These are phyloP conservation scores for Hipparchia sbordonii DNA, from an alignment of 2,888 invertebrate species.

Conservation along the genomic window DNA sequence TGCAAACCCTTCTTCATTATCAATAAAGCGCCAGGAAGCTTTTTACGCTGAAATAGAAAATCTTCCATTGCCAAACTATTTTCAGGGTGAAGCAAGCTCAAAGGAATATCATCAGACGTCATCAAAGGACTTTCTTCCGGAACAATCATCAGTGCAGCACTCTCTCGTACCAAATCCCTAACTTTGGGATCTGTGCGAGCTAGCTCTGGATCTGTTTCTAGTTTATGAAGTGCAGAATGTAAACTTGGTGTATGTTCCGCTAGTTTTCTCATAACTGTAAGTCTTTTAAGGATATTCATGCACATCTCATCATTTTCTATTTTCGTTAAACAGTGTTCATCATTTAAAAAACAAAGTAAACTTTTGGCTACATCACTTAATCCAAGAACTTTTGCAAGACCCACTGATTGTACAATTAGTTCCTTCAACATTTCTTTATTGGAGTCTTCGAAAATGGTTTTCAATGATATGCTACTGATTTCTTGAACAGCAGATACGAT, in stretches of 20 bases:
- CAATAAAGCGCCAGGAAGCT: constrained; percentile 84
- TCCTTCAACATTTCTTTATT: constrained; percentile 71
- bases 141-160: constrained; percentile 87
- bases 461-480: constrained; percentile 83
- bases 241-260: constrained; percentile 86
- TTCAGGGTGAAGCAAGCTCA: constrained; percentile 85
- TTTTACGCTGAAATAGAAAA: constrained; percentile 84
- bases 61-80: constrained; percentile 91
- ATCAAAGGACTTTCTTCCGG: constrained; percentile 84
- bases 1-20: constrained; percentile 89
- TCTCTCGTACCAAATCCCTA: constrained; percentile 87
- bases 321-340: constrained; percentile 81
- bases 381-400: constrained; percentile 87
- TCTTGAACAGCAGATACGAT: constrained; percentile 86
- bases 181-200: constrained; percentile 87
- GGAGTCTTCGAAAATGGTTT: constrained; percentile 78
- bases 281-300: constrained; percentile 86
- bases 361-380: constrained; percentile 84
- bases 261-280: constrained; percentile 87
- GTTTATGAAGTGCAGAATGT: constrained; percentile 83
- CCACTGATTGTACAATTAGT: constrained; percentile 85
- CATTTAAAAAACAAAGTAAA: constrained; percentile 77
- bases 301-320: constrained; percentile 83
- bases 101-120: constrained; percentile 88
- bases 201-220: constrained; percentile 86